These are phyloP conservation scores for Halichondria panicea DNA, from an alignment of 37 sponge, comb jelly and placozoan species.

Conservation along the genomic window DNA sequence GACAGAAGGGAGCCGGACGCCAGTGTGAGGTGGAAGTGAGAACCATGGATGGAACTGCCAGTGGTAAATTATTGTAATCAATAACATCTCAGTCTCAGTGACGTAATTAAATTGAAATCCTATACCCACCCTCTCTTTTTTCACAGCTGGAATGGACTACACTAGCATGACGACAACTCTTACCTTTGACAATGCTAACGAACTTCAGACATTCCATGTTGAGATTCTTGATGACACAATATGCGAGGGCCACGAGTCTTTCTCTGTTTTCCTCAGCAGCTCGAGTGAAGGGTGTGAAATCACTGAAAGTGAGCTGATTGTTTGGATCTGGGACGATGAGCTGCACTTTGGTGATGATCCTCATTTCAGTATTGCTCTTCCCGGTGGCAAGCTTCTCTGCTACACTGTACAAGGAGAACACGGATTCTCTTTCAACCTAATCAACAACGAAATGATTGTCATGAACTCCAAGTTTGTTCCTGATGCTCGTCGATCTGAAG, in stretches of 20 bases:
- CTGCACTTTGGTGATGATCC: conserved; percentile 28
- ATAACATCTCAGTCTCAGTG: too few relatives aligned
- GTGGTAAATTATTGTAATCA: neutral
- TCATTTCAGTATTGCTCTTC: conserved; percentile 27
- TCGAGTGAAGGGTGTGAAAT: neutral
- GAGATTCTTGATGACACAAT: conserved; percentile 3
- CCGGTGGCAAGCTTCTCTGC: conserved; percentile 25
- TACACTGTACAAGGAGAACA: conserved; percentile 49
- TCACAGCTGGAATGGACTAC: neutral
- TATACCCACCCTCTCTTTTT: too few relatives aligned
- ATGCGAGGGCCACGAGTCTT: conserved; percentile 15
- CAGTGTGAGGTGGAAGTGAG: conserved; percentile 8
- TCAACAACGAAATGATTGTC: conserved; percentile 16
- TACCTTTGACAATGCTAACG: neutral
- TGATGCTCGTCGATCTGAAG: conserved; percentile 24
- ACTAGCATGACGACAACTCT: neutral
- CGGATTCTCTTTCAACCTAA: conserved; percentile 35
- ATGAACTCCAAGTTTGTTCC: conserved; percentile 49
- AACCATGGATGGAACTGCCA: conserved; percentile 6
- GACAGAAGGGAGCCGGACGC: conserved; percentile 9
- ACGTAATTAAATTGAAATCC: too few relatives aligned
- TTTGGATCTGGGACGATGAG: conserved; percentile 19
- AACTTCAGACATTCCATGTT: neutral
- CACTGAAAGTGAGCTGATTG: neutral
- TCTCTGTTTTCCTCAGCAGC: neutral